A percentile compares a stretch with the other conserved stretches of the same genome.
Conservation (phyloP, 2,113 vertebrate species). For the Oxygymnocypris stewartii region DNA sequence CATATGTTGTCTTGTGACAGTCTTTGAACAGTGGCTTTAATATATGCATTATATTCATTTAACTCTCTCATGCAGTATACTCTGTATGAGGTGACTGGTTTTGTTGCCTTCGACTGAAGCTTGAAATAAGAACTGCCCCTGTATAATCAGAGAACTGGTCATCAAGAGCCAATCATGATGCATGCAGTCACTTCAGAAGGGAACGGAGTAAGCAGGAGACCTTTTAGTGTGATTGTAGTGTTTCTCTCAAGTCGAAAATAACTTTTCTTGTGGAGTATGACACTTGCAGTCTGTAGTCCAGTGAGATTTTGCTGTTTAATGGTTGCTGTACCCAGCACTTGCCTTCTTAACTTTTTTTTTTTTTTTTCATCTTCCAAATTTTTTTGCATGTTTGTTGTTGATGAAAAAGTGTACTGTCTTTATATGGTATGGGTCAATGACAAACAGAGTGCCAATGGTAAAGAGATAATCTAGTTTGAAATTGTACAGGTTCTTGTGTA, state of each 20-base stretch:
- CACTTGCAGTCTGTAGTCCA: neutral
- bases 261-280: neutral
- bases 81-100: neutral
- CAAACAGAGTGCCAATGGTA: neutral
- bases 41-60: neutral
- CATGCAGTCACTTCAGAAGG: neutral
- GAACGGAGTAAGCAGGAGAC: neutral
- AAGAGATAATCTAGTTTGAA: neutral
- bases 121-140: neutral
- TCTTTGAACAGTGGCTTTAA: neutral
- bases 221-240: slow-evolving; percentile 10
- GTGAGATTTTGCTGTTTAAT: neutral
- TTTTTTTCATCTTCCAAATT: neutral
- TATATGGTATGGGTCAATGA: neutral
- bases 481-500: neutral
- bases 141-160: neutral
- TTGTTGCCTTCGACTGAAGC: neutral
- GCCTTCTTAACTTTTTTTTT: neutral
- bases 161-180: neutral
- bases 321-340: neutral
- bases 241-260: neutral
- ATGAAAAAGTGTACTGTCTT: neutral
- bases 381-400: neutral
- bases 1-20: neutral
- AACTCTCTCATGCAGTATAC: neutral